Evolutionary conservation across 2,113 vertebrate genomes (phyloP), one percentile per base, ranked within the genome.

Genomic region (Dasypus novemcinctus): DNA sequence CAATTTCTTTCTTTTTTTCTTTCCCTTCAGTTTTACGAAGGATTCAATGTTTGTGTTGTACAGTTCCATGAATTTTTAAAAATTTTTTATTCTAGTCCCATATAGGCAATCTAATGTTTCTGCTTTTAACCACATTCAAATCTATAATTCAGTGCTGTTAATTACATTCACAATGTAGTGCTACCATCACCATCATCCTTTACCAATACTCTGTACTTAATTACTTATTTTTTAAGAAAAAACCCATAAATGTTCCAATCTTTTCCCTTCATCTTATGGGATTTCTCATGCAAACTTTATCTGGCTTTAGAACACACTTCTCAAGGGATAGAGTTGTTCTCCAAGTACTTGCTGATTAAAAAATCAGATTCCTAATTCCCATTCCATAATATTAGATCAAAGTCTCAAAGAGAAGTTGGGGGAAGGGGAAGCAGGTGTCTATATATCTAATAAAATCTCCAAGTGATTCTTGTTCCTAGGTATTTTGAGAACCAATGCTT

Each of bases 201-300:
- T 57, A 57, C 18, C 20, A 57, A 57, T 20, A 21, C 20, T 57
- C 54, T 57, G 18, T 57, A 57, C 54, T 20, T 57, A 57, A 57
- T 57, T 57, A 3, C 5, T 57, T 18, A 52, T 92, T 84, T 33
- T 20, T 49, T 75, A 66, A 25, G 27, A 66, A 92, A 95, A 91
- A 72, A 11, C n/a, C 75, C 4, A 11, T 71, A 61, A 52, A 78
- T 82, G 2, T 87, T 52, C 21, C 82, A 33, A 8, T 88, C 66
- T 71, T 83, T 54, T 11, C 17, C 52, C 33, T 25, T 52, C 3
- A 81, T 31, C 7, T 5, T 85, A 38, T 54, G 78, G 33, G 29
- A 64, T 91, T 95, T 80, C 91, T 91, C n/a, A 46, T 49, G 1
- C 3, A 91, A 78, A 81, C 12, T 72, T 96, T 59, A 80, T 49